A percentile compares a stretch with the other conserved stretches of the same genome.
Evolutionary conservation across 2,797 vertebrate genomes (phyloP).

Genomic region (Oryzias sinensis): DNA sequence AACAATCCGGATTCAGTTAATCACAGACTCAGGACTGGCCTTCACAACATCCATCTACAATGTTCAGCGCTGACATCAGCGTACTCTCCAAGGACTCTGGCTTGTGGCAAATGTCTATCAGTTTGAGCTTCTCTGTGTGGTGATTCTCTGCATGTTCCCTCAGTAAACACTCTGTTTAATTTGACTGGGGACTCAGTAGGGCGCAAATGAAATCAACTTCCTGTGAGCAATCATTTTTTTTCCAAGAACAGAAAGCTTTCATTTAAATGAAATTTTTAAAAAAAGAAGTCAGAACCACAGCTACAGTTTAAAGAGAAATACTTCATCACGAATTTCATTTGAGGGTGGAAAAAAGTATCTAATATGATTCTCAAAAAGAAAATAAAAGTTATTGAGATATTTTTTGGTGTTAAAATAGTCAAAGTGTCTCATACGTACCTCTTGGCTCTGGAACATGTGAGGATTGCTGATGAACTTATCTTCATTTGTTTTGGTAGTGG

Average conservation of each 20-base stretch:
- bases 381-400: no score
- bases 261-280: background rate
- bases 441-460: no score
- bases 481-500: no score
- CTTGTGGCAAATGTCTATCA: background rate
- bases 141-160: background rate
- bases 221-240: background rate
- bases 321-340: no score
- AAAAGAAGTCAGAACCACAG: background rate
- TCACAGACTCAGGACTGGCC: no score
- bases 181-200: constrained; percentile 1
- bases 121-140: background rate
- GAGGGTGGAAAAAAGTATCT: no score
- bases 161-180: background rate
- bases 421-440: no score
- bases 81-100: background rate
- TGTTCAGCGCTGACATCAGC: background rate
- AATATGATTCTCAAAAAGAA: no score
- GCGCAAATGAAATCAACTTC: constrained; percentile 1
- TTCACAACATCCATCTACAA: background rate
- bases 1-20: no score
- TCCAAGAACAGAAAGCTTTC: background rate
- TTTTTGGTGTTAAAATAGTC: no score
- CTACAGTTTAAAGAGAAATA: background rate
- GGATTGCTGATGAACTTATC: no score